phyloP scores from a whole-genome alignment of 2,113 vertebrate species.

The Myrmecobius fasciatus region DNA sequence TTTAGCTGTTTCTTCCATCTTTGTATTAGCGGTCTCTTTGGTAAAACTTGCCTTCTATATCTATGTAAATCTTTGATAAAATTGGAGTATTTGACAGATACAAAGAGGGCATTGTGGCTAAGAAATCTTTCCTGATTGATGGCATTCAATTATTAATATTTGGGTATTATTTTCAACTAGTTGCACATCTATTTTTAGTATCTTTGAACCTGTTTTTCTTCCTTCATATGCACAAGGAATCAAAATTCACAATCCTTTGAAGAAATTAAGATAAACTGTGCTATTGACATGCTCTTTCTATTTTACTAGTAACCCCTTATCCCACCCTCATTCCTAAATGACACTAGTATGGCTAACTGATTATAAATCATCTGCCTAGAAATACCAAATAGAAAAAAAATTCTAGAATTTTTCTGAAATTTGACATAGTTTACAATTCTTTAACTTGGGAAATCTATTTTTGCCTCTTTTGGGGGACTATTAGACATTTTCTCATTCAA shows the following conservation, averaged over 20 bases:
- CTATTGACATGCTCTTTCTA: not conserved
- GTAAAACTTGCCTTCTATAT: not conserved
- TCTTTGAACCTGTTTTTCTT: not conserved
- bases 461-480: not conserved
- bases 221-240: not conserved
- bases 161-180: not conserved
- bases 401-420: not conserved
- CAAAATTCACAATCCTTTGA: not conserved
- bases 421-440: not conserved
- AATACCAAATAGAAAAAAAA: too few species aligned
- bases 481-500: not conserved
- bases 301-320: not conserved
- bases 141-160: not conserved
- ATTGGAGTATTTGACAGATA: not conserved
- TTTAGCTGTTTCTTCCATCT: not conserved
- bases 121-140: not conserved
- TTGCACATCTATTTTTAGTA: not conserved
- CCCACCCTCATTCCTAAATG: not conserved
- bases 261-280: not conserved
- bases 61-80: not conserved
- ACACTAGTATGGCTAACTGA: not conserved
- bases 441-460: not conserved
- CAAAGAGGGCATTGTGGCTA: not conserved
- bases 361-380: not conserved
- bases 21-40: not conserved